phyloP scores from a whole-genome alignment of 2,888 invertebrate genomes.

The Bibio marci region DNA sequence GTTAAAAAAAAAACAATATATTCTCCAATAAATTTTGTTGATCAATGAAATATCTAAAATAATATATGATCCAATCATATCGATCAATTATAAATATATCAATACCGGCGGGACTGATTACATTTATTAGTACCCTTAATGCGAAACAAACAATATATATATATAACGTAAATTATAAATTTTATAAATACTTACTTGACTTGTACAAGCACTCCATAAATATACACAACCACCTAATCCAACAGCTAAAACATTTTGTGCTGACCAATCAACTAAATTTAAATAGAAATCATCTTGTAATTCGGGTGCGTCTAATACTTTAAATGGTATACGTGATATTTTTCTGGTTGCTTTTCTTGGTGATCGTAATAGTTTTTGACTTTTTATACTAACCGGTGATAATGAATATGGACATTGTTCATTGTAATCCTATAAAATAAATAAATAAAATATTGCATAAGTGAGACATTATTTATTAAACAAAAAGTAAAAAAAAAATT shows the following conservation, averaged over 20 bases:
- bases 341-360: conserved; percentile 96
- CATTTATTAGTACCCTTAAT: too few relatives aligned
- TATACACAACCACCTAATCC: conserved; percentile 96
- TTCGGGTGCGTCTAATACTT: conserved; percentile 90
- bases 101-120: too few relatives aligned
- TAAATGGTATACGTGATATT: conserved; percentile 96
- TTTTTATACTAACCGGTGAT: conserved; percentile 89
- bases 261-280: conserved; percentile 98
- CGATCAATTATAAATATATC: too few relatives aligned
- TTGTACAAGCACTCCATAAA: conserved; percentile 97
- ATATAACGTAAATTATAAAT: neutral
- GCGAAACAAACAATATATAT: neutral
- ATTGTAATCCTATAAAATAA: conserved; percentile 48
- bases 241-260: conserved; percentile 95
- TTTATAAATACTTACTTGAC: conserved; percentile 44
- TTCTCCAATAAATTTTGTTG: too few relatives aligned
- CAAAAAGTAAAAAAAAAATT: conserved; percentile 17
- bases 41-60: too few relatives aligned
- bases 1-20: too few relatives aligned
- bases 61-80: too few relatives aligned
- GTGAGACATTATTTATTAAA: conserved; percentile 27
- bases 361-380: conserved; percentile 82
- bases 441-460: conserved; percentile 18
- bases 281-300: conserved; percentile 97
- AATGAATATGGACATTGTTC: conserved; percentile 82